Evolutionary conservation across 1,140 invertebrate genomes (phyloP).

Genomic region (Drosophila mauritiana): DNA sequence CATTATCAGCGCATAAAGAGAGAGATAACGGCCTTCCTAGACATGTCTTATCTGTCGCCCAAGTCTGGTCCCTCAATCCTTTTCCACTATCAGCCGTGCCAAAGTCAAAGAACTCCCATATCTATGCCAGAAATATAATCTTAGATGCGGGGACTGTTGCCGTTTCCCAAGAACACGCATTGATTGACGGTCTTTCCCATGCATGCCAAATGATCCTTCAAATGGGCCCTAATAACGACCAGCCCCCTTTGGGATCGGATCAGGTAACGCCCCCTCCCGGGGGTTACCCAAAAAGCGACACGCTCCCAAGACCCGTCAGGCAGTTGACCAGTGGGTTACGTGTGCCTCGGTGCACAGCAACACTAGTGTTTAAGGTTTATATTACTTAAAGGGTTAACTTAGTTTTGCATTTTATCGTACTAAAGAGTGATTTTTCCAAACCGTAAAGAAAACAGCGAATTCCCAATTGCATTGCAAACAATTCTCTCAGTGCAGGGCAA

Average conservation of each 20-base stretch:
- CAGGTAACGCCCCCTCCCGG: slow-evolving; percentile 54
- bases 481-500: slow-evolving; percentile 23
- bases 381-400: not conserved
- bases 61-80: slow-evolving; percentile 9
- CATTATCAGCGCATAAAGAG: not conserved
- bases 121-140: not conserved
- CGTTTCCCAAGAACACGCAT: slow-evolving; percentile 16
- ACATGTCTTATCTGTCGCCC: not conserved
- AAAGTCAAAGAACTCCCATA: slow-evolving; percentile 6
- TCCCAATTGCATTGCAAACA: not conserved
- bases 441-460: too few relatives aligned
- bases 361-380: not conserved
- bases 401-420: not conserved
- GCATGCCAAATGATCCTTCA: slow-evolving; percentile 66
- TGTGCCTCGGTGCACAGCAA: slow-evolving; percentile 16
- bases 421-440: not conserved
- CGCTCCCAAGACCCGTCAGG: slow-evolving; percentile 5
- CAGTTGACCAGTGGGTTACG: slow-evolving; percentile 16
- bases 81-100: slow-evolving; percentile 1
- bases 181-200: slow-evolving; percentile 32
- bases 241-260: slow-evolving; percentile 9
- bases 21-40: not conserved
- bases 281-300: slow-evolving; percentile 30
- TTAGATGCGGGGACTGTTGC: slow-evolving; percentile 15
- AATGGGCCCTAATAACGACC: slow-evolving; percentile 33